These are phyloP conservation scores for Prorops nasuta DNA, from an alignment of 1,140 invertebrate genomes.

Conservation along the genomic window DNA sequence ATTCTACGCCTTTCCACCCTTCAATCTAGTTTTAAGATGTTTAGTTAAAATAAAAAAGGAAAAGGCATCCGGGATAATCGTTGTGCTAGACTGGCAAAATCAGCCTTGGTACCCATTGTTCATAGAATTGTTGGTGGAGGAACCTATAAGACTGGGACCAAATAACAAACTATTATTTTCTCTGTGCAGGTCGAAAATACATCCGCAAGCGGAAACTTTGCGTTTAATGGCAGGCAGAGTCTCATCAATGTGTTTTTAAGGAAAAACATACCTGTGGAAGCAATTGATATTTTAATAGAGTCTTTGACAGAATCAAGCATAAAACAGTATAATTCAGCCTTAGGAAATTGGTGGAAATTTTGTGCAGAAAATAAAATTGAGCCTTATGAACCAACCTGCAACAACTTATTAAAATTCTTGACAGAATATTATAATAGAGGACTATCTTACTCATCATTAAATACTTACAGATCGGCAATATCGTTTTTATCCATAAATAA, in stretches of 20 bases:
- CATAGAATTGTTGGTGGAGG: background rate
- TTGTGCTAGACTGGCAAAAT: background rate
- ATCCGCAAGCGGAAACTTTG: background rate
- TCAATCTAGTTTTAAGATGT: background rate
- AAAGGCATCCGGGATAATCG: background rate
- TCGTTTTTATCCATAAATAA: background rate
- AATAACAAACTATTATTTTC: background rate
- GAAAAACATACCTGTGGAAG: background rate
- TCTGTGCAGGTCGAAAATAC: background rate
- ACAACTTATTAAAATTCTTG: background rate
- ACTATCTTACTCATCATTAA: background rate
- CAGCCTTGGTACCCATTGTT: conserved; percentile 3
- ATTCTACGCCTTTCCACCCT: conserved; percentile 6
- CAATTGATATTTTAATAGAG: background rate
- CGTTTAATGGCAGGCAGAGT: background rate
- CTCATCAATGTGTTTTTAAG: background rate
- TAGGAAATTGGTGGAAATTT: background rate
- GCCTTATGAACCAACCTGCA: background rate
- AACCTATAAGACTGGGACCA: background rate
- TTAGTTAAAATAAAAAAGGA: background rate
- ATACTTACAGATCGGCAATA: background rate
- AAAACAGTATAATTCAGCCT: background rate
- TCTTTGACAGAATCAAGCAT: background rate
- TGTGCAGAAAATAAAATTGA: background rate
- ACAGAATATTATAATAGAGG: background rate